phyloP scores from a whole-genome alignment of 2,888 invertebrate species.

The Ectemnius lituratus region DNA sequence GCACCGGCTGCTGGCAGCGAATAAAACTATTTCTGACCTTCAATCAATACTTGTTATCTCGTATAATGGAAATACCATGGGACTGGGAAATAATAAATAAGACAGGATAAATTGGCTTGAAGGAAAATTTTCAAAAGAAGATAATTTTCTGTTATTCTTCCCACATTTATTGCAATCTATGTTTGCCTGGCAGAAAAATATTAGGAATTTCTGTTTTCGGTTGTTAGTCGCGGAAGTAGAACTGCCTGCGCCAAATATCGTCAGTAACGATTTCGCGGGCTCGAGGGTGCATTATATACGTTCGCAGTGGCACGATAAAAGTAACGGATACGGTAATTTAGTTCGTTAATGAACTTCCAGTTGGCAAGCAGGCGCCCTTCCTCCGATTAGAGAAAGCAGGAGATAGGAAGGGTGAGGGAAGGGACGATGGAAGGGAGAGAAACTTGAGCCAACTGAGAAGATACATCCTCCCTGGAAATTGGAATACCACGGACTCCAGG shows the following conservation, averaged over 20 bases:
- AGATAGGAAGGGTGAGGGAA: too few relatives aligned
- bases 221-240: constrained; percentile 38
- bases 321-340: constrained; percentile 71
- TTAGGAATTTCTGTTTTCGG: constrained; percentile 51
- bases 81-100: too few relatives aligned
- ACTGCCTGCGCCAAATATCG: constrained; percentile 60
- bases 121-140: background rate
- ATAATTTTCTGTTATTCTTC: constrained; percentile 29
- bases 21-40: too few relatives aligned
- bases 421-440: constrained; percentile 33
- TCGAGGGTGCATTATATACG: constrained; percentile 43
- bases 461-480: constrained; percentile 68
- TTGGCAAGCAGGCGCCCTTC: constrained; percentile 64
- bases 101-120: too few relatives aligned
- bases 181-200: constrained; percentile 12
- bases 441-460: constrained; percentile 65
- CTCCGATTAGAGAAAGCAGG: constrained; percentile 13
- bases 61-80: too few relatives aligned
- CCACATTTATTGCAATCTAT: background rate
- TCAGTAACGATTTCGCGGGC: constrained; percentile 57
- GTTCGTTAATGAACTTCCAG: constrained; percentile 72
- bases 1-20: too few relatives aligned
- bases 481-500: constrained; percentile 60
- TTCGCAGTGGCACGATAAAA: constrained; percentile 66
- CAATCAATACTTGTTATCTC: too few relatives aligned